Evolutionary conservation across 2,797 vertebrate species (phyloP).

Genomic region (Hydrocynus forskahlii): DNA sequence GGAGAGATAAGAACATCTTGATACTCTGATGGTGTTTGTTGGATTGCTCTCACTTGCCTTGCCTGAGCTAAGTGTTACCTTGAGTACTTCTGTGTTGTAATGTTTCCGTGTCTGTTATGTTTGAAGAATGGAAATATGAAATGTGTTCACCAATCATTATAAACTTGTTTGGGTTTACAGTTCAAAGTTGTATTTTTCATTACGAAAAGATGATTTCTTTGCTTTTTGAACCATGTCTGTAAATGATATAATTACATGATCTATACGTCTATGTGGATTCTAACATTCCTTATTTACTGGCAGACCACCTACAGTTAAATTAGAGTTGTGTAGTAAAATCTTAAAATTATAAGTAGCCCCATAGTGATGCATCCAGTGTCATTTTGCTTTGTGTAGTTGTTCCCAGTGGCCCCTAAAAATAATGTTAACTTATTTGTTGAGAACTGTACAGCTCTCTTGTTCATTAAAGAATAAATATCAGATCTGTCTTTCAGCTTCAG

Average conservation of each 20-base stretch:
- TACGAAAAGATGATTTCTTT: background rate
- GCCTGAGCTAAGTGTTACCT: background rate
- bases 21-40: background rate
- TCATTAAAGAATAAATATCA: constrained; percentile 31
- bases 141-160: background rate
- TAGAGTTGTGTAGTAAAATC: background rate
- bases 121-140: background rate
- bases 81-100: background rate
- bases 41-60: background rate
- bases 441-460: constrained; percentile 11
- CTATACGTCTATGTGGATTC: background rate
- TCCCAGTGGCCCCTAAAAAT: too few relatives aligned
- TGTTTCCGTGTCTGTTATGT: background rate
- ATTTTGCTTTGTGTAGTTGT: background rate
- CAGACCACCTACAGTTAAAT: background rate
- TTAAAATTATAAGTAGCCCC: background rate
- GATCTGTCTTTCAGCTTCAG: background rate
- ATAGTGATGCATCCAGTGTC: background rate
- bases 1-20: background rate
- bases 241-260: background rate
- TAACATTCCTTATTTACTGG: background rate
- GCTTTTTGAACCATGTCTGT: background rate
- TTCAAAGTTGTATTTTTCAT: background rate
- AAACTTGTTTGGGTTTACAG: background rate
- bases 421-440: constrained; percentile 20